Percentiles rank a stretch among this genome's conserved stretches.
Evolutionary conservation across 2,888 invertebrate genomes (phyloP).

Genomic region (Scaptomyza reducta): DNA sequence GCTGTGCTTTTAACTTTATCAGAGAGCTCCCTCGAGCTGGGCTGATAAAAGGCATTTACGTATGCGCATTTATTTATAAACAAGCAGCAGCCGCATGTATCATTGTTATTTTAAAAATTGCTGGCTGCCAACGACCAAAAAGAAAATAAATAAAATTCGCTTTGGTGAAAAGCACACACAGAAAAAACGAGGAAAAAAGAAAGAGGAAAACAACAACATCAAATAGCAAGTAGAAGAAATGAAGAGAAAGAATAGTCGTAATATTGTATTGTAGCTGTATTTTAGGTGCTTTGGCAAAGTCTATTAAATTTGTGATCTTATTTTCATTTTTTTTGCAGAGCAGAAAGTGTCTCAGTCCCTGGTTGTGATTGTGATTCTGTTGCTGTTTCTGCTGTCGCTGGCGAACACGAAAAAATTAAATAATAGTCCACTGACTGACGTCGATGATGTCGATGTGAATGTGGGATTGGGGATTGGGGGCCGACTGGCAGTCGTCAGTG

Average conservation of each 20-base stretch:
- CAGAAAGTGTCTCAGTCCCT: constrained; percentile 58
- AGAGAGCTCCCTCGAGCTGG: constrained; percentile 41
- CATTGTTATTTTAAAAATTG: constrained; percentile 79
- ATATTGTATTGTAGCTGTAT: constrained; percentile 67
- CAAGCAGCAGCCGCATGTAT: constrained; percentile 75
- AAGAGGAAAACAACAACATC: constrained; percentile 7
- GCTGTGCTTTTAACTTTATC: constrained; percentile 57
- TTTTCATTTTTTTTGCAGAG: constrained; percentile 25
- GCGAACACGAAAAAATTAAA: constrained; percentile 65
- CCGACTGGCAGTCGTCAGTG: constrained; percentile 48
- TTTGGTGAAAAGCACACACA: constrained; percentile 39
- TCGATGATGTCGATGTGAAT: constrained; percentile 51
- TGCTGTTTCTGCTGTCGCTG: constrained; percentile 12
- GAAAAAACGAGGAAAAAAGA: constrained; percentile 17
- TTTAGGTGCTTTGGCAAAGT: constrained; percentile 65
- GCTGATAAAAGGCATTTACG: constrained; percentile 76
- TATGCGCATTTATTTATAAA: constrained; percentile 77
- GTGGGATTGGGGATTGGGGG: neutral
- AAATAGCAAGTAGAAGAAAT: constrained; percentile 12
- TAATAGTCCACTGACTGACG: constrained; percentile 75
- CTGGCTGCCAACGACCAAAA: constrained; percentile 63
- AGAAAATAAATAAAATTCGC: constrained; percentile 65
- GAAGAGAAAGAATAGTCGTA: constrained; percentile 56
- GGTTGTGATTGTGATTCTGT: constrained; percentile 28
- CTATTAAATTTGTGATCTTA: constrained; percentile 32